phyloP scores from a whole-genome alignment of 1,140 invertebrate species.

The Leptestheria dahalacensis region DNA sequence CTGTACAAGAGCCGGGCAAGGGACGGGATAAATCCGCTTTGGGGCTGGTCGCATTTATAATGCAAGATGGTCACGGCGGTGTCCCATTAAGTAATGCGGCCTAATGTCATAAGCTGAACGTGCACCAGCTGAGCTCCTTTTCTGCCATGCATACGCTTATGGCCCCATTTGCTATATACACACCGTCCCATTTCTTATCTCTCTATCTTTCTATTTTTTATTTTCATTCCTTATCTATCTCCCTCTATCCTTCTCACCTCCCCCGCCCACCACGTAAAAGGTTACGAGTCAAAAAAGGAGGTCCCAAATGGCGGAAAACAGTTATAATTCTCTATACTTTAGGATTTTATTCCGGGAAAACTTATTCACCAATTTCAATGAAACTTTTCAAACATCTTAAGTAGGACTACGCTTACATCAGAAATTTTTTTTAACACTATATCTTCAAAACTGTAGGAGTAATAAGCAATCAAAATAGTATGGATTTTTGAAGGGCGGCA shows the following conservation, averaged over 20 bases:
- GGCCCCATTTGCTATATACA: not conserved
- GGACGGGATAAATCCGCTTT: not conserved
- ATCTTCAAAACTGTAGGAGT: too few species aligned
- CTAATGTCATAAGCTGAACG: not conserved
- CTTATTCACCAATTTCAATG: too few species aligned
- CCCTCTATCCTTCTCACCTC: not conserved
- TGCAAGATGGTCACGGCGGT: not conserved
- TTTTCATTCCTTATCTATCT: not conserved
- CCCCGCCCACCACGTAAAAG: not conserved
- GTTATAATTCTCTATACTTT: too few species aligned
- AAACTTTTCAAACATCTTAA: too few species aligned
- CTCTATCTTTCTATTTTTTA: not conserved
- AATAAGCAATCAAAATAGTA: too few species aligned
- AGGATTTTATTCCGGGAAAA: too few species aligned
- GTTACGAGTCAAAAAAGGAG: too few species aligned
- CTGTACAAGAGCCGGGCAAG: not conserved
- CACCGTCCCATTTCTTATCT: not conserved
- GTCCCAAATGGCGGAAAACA: too few species aligned
- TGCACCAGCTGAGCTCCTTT: not conserved
- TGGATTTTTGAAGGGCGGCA: too few species aligned
- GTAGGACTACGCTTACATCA: too few species aligned
- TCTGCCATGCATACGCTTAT: not conserved
- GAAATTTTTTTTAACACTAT: too few species aligned
- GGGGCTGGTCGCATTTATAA: not conserved
- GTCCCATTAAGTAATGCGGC: not conserved